Evolutionary conservation across 2,113 vertebrate species (phyloP), one percentile per base, ranked within the genome.

Genomic region (Solea solea): DNA sequence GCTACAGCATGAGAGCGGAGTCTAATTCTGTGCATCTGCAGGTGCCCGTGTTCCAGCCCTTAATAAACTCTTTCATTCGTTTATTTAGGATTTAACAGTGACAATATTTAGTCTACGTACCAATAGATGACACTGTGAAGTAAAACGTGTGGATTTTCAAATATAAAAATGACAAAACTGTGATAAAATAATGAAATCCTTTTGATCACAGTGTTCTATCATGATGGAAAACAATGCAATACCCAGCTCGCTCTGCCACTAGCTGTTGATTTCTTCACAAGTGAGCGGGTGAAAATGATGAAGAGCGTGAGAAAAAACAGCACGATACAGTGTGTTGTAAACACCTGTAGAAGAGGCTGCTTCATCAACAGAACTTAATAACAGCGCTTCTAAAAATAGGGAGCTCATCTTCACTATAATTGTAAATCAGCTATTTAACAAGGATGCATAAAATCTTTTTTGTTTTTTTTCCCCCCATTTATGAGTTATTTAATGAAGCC

Each of bases 381-480:
- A 16, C 60, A 40, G 13, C 2, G 45, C 48, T 64, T 45, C 72
- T 70, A 48, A 84, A 84, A 84, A 78, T 76, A 83, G 41, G 21
- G n/a, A 64, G 10, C 40, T 28, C 40, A 50, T 68, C 12, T 59
- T 60, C 14, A 46, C 0, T 12, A 27, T 48, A 13, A 52, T 14
- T 7, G 45, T 9, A 53, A 52, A 45, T 49, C 1, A 60, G 48
- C n/a, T 27, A 42, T 25, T 12, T 21, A 64, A 64, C 55, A 41
- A 54, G 48, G 15, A 64, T 39, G 58, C 11, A 63, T 15, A 44
- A 44, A 44, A 44, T 6, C 3, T 4, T 34, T 34, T 34, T 34
- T 34, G 21, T 21, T 21, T 21, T 21, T 21, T 21, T 21, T 21
- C 21, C 21, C 21, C 21, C 21, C 21, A 21, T 21, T 21, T 21